Evolutionary conservation across 1,140 invertebrate species (phyloP), one percentile per base, ranked within the genome.

Genomic region (Drosophila simulans): DNA sequence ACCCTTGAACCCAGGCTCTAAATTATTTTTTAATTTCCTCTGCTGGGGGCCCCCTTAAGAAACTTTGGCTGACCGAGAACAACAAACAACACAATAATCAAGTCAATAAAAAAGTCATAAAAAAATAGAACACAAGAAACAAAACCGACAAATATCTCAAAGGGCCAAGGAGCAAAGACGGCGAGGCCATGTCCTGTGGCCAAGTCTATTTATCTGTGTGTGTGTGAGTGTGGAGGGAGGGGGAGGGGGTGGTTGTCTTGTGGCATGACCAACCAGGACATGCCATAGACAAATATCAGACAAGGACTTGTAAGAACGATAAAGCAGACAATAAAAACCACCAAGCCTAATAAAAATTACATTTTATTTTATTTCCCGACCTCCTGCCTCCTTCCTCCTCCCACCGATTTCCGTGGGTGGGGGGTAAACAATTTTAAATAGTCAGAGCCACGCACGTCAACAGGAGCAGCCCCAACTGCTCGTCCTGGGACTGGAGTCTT

Each of bases 31-130:
- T 88, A 88, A 88, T 88, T 88, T 88, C 84, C 60, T 34, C 42
- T 48, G 60, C 39, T 51, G 46, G 51, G 51, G 40, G 62, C 59
- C 70, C 70, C 3, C 20, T 20, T 20, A 83, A 70, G 71, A 79
- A 88, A 83, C 88, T 88, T 82, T 51, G 40, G 34, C 76, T 68
- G 60, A 54, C 42, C 66, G 84, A 77, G 65, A 88, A 88, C 83
- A 88, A 88, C 79, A 66, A 79, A 62, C 84, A 89, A 89, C 84
- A 89, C 89, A 90, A 89, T 89, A 89, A 89, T 89, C 84, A 84
- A 89, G 80, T 89, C 84, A 90, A 89, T 89, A 89, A 89, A 89
- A 89, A 89, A 77, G 84, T 75, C 80, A 89, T 89, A 89, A 89
- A 89, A 88, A 88, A 74, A 72, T 48, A 59, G 60, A 80, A 56